phyloP scores from a whole-genome alignment of 2,888 invertebrate genomes.

The Campopleginae sp. region DNA sequence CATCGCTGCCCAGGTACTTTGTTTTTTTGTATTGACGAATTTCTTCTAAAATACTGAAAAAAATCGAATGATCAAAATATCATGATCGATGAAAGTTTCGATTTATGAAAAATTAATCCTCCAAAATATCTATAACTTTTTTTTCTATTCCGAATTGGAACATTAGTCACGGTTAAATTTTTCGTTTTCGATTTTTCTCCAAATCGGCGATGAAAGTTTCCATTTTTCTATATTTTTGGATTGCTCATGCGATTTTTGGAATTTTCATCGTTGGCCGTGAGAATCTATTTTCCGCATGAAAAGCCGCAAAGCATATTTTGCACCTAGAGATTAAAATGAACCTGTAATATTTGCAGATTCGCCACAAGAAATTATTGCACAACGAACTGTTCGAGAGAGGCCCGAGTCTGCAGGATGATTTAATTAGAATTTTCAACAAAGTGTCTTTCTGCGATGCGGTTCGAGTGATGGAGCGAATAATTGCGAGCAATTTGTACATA shows the following conservation, averaged over 20 bases:
- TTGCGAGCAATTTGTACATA: slow-evolving; percentile 89
- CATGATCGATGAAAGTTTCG: too few relatives aligned
- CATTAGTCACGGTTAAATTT: too few relatives aligned
- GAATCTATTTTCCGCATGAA: not conserved
- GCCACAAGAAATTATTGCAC: not conserved
- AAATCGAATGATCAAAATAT: too few relatives aligned
- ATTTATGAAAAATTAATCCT: too few relatives aligned
- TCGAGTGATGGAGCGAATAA: slow-evolving; percentile 89
- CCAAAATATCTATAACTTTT: too few relatives aligned
- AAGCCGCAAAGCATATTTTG: not conserved
- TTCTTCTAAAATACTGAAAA: too few relatives aligned
- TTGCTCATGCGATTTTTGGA: too few relatives aligned
- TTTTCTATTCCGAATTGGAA: too few relatives aligned
- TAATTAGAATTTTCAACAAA: slow-evolving; percentile 80
- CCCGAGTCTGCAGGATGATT: slow-evolving; percentile 79
- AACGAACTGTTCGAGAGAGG: not conserved
- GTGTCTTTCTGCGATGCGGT: slow-evolving; percentile 87
- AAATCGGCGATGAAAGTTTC: too few relatives aligned
- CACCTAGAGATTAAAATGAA: not conserved
- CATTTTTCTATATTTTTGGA: too few relatives aligned
- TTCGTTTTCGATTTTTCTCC: too few relatives aligned
- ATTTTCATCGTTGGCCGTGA: too few relatives aligned
- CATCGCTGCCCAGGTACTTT: slow-evolving; percentile 1
- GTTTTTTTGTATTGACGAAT: not conserved
- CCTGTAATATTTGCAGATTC: not conserved